Conservation (phyloP, 2,888 invertebrate genomes). For the Ophion costatus region DNA sequence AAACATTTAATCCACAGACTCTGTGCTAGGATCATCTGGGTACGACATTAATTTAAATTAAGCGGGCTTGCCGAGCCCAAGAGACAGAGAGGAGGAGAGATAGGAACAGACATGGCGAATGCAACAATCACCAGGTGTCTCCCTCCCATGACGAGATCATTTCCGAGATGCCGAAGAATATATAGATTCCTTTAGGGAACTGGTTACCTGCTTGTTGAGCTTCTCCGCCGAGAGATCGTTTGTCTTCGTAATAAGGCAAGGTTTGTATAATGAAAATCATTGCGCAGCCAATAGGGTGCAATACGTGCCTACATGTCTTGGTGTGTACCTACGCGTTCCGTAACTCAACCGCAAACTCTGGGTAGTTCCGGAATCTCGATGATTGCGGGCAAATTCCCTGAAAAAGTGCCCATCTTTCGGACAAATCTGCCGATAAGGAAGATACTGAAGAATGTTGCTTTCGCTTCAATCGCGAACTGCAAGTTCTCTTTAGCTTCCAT, state of each 20-base stretch:
- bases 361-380: neutral
- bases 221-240: slow-evolving; percentile 1
- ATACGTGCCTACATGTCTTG: slow-evolving; percentile 7
- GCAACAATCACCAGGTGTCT: slow-evolving; percentile 42
- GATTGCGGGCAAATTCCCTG: neutral
- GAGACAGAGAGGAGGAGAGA: neutral
- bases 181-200: slow-evolving; percentile 33
- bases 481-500: neutral
- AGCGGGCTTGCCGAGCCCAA: slow-evolving; percentile 65
- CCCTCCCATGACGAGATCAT: slow-evolving; percentile 38
- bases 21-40: slow-evolving; percentile 65
- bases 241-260: slow-evolving; percentile 29
- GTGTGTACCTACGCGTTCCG: neutral
- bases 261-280: slow-evolving; percentile 35
- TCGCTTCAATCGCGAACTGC: neutral
- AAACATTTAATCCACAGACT: slow-evolving; percentile 68
- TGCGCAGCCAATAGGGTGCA: slow-evolving; percentile 38
- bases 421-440: neutral
- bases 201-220: slow-evolving; percentile 30
- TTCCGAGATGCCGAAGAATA: slow-evolving; percentile 38
- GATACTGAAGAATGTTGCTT: neutral
- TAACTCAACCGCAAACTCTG: too few relatives aligned
- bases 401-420: neutral
- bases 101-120: slow-evolving; percentile 35
- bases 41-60: slow-evolving; percentile 77